Percentiles rank a stretch among this genome's conserved stretches.
These are phyloP conservation scores for Drosophila sechellia DNA, from an alignment of 1,140 invertebrate genomes.

Conservation along the genomic window DNA sequence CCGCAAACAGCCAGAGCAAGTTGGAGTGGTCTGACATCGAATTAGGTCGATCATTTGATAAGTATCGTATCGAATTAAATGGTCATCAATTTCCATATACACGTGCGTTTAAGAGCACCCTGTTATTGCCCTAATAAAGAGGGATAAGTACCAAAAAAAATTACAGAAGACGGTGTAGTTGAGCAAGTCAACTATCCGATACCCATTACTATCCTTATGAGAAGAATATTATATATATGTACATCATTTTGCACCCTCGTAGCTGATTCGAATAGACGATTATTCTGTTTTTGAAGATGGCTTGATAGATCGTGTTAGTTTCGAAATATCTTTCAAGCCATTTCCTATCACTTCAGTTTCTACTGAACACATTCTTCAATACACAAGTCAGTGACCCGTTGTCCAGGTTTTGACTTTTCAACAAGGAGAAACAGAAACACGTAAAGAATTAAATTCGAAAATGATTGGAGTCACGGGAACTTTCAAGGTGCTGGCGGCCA, in stretches of 20 bases:
- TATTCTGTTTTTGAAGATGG: no score
- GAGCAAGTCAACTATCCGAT: background rate
- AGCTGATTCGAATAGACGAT: no score
- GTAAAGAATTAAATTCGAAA: constrained; percentile 21
- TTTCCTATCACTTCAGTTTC: background rate
- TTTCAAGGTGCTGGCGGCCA: constrained; percentile 93
- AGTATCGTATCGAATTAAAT: constrained; percentile 38
- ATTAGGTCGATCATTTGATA: constrained; percentile 22
- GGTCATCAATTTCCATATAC: constrained; percentile 26
- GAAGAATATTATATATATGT: no score
- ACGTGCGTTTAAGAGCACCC: background rate
- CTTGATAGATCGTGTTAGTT: no score
- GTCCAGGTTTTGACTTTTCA: background rate
- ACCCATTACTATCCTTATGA: no score
- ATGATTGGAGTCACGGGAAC: constrained; percentile 86
- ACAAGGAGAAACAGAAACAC: background rate
- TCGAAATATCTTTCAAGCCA: background rate
- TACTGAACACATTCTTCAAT: constrained; percentile 1
- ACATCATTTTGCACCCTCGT: no score
- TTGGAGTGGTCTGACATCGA: constrained; percentile 27
- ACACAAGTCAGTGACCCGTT: background rate
- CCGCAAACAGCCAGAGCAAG: constrained; percentile 20
- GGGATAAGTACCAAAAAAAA: background rate
- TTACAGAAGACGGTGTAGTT: background rate
- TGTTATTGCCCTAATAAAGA: constrained; percentile 20